A percentile compares a stretch with the other conserved stretches of the same genome.
These are phyloP conservation scores for Lasioglossum morio DNA, from an alignment of 2,888 invertebrate genomes.

Conservation along the genomic window DNA sequence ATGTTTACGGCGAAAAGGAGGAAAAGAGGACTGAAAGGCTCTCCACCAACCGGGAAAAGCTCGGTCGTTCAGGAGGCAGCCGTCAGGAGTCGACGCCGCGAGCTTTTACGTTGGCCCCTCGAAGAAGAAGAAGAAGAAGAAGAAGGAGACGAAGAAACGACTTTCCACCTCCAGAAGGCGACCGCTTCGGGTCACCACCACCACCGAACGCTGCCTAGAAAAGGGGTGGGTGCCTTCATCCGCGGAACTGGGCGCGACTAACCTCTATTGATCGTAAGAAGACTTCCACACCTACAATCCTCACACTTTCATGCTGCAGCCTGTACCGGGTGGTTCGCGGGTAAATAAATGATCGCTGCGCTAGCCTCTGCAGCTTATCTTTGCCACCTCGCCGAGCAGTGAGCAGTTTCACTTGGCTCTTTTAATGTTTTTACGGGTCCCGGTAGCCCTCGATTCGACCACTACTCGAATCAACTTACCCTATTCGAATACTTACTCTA, in stretches of 20 bases:
- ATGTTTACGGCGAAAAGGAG: slow-evolving; percentile 65
- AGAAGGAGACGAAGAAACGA: slow-evolving; percentile 64
- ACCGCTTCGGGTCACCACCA: slow-evolving; percentile 60
- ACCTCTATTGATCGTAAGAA: slow-evolving; percentile 82
- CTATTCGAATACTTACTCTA: neutral
- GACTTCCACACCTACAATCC: slow-evolving; percentile 80
- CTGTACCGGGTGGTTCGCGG: slow-evolving; percentile 71
- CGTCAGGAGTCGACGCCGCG: slow-evolving; percentile 57
- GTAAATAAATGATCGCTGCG: slow-evolving; percentile 56
- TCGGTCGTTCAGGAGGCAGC: slow-evolving; percentile 59
- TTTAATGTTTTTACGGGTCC: neutral
- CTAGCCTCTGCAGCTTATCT: slow-evolving; percentile 6
- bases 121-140: slow-evolving; percentile 67
- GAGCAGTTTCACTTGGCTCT: neutral
- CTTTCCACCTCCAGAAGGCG: slow-evolving; percentile 68
- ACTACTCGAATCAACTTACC: neutral
- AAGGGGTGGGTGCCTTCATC: slow-evolving; percentile 76
- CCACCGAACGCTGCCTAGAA: slow-evolving; percentile 61
- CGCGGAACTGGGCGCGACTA: slow-evolving; percentile 82
- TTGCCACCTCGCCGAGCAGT: slow-evolving; percentile 2
- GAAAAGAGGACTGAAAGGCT: slow-evolving; percentile 70
- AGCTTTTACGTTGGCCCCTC: slow-evolving; percentile 57
- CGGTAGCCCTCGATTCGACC: neutral
- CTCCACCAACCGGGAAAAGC: slow-evolving; percentile 64
- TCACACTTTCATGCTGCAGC: slow-evolving; percentile 71